Evolutionary conservation across 1,140 invertebrate genomes (phyloP).

Genomic region (Magallana angulata): DNA sequence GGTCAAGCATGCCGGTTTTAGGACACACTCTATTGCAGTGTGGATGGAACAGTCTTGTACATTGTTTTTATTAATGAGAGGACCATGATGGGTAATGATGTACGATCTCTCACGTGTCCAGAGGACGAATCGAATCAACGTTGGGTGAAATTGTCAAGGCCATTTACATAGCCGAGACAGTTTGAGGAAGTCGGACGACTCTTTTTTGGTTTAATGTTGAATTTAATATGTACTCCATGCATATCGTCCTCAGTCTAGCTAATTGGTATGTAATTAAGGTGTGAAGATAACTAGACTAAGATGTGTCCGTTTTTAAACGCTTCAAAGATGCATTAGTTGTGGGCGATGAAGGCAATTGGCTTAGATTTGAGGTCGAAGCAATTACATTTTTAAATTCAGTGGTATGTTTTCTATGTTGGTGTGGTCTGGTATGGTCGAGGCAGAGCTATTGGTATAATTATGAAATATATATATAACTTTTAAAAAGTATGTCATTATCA

Average conservation of each 20-base stretch:
- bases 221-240: background rate
- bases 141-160: slow-evolving; percentile 11
- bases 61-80: background rate
- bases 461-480: too few species aligned
- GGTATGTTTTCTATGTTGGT: background rate
- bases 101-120: background rate
- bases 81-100: background rate
- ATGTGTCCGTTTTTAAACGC: background rate
- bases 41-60: background rate
- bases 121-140: background rate
- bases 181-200: background rate
- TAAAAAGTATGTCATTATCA: background rate
- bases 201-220: background rate
- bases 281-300: background rate
- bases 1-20: background rate
- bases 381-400: slow-evolving; percentile 17
- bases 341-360: background rate
- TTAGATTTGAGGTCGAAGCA: background rate
- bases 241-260: background rate
- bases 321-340: background rate
- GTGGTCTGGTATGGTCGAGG: too few species aligned
- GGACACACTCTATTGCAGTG: background rate
- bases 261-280: slow-evolving; percentile 26
- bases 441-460: too few species aligned
- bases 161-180: background rate